A percentile compares a stretch with the other conserved stretches of the same genome.
Conservation (phyloP, 2,888 invertebrate genomes). For the Notodonta dromedarius region DNA sequence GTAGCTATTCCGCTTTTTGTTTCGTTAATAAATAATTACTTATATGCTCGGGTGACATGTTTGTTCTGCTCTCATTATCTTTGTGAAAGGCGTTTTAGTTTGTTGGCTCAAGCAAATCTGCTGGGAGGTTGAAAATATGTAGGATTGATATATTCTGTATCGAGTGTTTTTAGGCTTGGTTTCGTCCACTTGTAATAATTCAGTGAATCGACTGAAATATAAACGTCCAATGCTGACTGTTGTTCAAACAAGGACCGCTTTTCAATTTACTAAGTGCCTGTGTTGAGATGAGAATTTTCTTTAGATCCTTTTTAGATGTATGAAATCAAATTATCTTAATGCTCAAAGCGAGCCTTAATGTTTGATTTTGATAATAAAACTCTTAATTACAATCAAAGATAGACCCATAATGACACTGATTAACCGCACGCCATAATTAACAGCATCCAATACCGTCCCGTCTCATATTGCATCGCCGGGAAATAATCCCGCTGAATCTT, state of each 20-base stretch:
- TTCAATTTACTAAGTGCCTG: background rate
- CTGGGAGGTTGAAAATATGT: slow-evolving; percentile 41
- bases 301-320: background rate
- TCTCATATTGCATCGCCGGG: slow-evolving; percentile 62
- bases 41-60: slow-evolving; percentile 59
- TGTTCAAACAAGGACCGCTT: background rate
- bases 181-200: background rate
- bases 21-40: slow-evolving; percentile 66
- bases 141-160: slow-evolving; percentile 8
- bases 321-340: background rate
- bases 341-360: background rate
- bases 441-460: slow-evolving; percentile 53
- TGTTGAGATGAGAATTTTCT: slow-evolving; percentile 3
- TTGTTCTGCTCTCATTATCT: slow-evolving; percentile 60
- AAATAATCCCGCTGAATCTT: slow-evolving; percentile 65
- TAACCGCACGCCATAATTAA: slow-evolving; percentile 45
- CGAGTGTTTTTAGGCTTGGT: background rate
- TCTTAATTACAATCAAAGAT: background rate
- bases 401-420: background rate
- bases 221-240: background rate
- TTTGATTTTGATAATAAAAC: background rate
- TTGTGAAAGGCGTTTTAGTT: slow-evolving; percentile 41
- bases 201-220: background rate
- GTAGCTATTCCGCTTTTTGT: slow-evolving; percentile 73
- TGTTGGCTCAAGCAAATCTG: slow-evolving; percentile 42